These are phyloP conservation scores for Tragopan temminckii DNA, from an alignment of 2,797 vertebrate species.

Conservation along the genomic window DNA sequence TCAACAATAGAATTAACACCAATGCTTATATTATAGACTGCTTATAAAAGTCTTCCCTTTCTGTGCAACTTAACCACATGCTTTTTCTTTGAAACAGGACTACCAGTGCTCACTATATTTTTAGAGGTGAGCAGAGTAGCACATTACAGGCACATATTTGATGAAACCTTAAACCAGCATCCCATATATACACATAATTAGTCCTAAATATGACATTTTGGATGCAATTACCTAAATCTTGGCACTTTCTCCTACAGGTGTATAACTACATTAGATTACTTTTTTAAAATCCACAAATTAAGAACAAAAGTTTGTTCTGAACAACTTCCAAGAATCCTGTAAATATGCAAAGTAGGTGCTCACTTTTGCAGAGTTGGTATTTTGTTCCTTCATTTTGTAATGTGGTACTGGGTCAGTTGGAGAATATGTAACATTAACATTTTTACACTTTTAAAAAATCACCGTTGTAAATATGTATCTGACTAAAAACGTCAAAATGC, in stretches of 20 bases:
- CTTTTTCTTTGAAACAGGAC: background rate
- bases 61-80: accelerated
- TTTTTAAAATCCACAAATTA: background rate
- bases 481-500: background rate
- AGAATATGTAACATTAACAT: background rate
- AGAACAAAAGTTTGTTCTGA: background rate
- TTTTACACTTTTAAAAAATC: background rate
- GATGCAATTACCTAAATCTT: background rate
- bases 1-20: background rate
- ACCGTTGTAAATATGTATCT: background rate
- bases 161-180: background rate
- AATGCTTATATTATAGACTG: background rate
- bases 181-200: background rate
- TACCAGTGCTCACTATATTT: background rate
- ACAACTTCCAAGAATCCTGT: background rate
- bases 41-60: background rate
- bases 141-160: background rate
- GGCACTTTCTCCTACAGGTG: background rate
- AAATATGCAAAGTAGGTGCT: background rate
- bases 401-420: background rate
- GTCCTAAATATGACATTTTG: background rate
- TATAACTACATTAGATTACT: background rate
- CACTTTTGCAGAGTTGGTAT: background rate
- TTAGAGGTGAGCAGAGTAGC: background rate
- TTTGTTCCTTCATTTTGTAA: background rate